Evolutionary conservation across 2,888 invertebrate genomes (phyloP).

Genomic region (Incurvaria masculella): DNA sequence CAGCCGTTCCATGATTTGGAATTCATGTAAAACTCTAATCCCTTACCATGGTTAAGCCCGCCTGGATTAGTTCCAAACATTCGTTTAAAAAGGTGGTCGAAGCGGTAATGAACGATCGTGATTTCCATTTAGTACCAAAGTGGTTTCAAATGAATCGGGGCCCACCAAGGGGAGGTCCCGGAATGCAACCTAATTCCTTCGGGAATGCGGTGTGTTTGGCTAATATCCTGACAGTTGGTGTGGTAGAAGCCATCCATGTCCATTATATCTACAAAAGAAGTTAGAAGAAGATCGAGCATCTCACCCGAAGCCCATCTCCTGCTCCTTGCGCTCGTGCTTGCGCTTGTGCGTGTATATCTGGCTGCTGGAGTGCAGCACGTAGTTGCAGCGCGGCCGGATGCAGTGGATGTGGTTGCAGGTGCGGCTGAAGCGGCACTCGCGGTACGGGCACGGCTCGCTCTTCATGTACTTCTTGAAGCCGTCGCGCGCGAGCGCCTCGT

Average conservation of each 20-base stretch:
- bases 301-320: slow-evolving; percentile 83
- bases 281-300: slow-evolving; percentile 41
- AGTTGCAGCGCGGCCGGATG: slow-evolving; percentile 91
- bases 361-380: slow-evolving; percentile 94
- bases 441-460: slow-evolving; percentile 89
- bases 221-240: too few relatives aligned
- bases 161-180: too few relatives aligned
- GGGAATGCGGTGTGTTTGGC: too few relatives aligned
- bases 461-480: slow-evolving; percentile 99
- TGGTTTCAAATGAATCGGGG: slow-evolving; percentile 11
- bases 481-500: slow-evolving; percentile 91
- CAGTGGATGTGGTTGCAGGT: slow-evolving; percentile 99
- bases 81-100: too few relatives aligned
- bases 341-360: slow-evolving; percentile 97
- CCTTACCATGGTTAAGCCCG: too few relatives aligned
- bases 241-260: too few relatives aligned
- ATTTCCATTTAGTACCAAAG: slow-evolving; percentile 11
- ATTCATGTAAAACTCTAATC: too few relatives aligned
- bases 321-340: slow-evolving; percentile 93
- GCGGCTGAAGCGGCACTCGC: slow-evolving; percentile 88
- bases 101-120: too few relatives aligned
- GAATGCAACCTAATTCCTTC: too few relatives aligned
- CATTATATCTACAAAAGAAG: background rate
- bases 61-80: too few relatives aligned
- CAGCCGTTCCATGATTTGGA: too few relatives aligned